Conservation (phyloP, 2,888 invertebrate genomes). For the Catocala sponsa region DNA sequence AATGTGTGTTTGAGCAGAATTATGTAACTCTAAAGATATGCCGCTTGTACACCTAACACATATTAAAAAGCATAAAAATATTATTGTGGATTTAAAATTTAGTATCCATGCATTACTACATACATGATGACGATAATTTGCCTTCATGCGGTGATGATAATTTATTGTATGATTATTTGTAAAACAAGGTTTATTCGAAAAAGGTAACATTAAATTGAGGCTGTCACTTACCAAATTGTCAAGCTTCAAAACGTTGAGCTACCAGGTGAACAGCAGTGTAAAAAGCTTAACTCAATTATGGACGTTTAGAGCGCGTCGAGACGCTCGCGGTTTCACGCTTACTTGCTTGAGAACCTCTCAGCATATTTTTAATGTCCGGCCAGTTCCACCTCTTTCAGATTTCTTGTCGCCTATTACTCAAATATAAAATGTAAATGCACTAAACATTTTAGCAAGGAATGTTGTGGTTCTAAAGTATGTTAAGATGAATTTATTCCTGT, state of each 20-base stretch:
- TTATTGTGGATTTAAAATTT: too few species aligned
- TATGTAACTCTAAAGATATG: too few species aligned
- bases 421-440: slow-evolving; percentile 44
- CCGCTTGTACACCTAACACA: too few species aligned
- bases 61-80: too few species aligned
- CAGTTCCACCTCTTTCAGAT: slow-evolving; percentile 44
- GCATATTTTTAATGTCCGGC: slow-evolving; percentile 56
- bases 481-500: background rate
- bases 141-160: too few species aligned
- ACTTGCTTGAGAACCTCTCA: slow-evolving; percentile 59
- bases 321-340: slow-evolving; percentile 62
- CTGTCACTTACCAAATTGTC: background rate
- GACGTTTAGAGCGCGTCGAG: slow-evolving; percentile 54
- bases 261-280: slow-evolving; percentile 60
- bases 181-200: too few species aligned
- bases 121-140: too few species aligned
- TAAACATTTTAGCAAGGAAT: slow-evolving; percentile 17
- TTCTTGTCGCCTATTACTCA: slow-evolving; percentile 42
- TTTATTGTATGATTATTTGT: too few species aligned
- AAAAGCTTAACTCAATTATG: slow-evolving; percentile 73
- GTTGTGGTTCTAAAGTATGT: slow-evolving; percentile 14
- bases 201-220: too few species aligned
- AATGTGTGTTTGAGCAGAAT: too few species aligned
- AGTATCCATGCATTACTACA: too few species aligned
- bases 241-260: slow-evolving; percentile 11